Percentiles rank a stretch among this genome's conserved stretches.
These are phyloP conservation scores for Ferrisia virgata DNA, from an alignment of 2,888 invertebrate genomes.

Conservation along the genomic window DNA sequence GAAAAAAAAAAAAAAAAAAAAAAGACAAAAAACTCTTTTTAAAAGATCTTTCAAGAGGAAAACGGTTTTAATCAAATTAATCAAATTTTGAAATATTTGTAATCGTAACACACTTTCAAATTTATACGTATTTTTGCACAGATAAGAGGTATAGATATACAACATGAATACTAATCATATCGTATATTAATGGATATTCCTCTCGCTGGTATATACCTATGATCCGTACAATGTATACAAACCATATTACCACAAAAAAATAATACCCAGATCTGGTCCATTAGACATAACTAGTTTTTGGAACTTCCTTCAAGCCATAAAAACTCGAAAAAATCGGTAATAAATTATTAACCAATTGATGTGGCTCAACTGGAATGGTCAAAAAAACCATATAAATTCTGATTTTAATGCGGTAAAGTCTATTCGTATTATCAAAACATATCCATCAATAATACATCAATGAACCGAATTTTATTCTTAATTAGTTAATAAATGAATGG, in stretches of 20 bases:
- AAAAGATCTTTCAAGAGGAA: background rate
- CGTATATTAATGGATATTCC: background rate
- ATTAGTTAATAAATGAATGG: no score
- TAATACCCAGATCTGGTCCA: background rate
- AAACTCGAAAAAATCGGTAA: constrained; percentile 6
- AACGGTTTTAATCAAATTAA: background rate
- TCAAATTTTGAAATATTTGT: background rate
- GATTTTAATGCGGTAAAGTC: background rate
- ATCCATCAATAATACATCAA: background rate
- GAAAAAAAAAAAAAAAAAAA: no score
- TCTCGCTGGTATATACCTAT: background rate
- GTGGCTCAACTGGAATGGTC: background rate
- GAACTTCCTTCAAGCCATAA: constrained; percentile 11
- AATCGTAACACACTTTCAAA: background rate
- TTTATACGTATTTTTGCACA: background rate
- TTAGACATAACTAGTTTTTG: constrained; percentile 24
- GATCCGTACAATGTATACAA: background rate
- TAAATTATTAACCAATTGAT: constrained; percentile 27
- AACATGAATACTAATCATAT: background rate
- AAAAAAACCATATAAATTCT: background rate
- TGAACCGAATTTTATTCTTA: background rate
- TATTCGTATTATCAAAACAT: background rate
- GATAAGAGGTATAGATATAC: background rate
- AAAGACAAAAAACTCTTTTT: background rate
- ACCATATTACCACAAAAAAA: background rate